Conservation (phyloP, 2,797 vertebrate species). For the Molothrus ater region DNA sequence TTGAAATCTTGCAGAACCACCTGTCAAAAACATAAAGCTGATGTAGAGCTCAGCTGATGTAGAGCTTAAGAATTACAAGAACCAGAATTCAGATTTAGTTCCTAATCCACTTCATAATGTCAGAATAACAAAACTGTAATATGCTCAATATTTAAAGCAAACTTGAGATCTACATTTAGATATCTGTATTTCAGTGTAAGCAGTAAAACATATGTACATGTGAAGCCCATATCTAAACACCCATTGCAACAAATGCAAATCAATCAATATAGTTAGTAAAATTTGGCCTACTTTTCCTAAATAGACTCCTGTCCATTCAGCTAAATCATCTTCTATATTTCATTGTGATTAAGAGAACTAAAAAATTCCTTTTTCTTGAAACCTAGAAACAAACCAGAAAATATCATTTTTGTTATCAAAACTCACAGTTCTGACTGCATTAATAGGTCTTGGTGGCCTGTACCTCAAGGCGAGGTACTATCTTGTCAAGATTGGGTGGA, state of each 20-base stretch:
- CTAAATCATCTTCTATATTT: neutral
- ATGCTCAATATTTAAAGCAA: neutral
- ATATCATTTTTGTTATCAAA: neutral
- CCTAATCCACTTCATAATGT: neutral
- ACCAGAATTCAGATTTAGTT: neutral
- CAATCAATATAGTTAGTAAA: neutral
- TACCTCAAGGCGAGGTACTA: rapidly evolving
- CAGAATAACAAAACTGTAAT: neutral
- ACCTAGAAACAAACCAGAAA: neutral
- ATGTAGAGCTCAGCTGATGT: neutral
- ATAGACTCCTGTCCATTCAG: neutral
- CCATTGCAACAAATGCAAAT: neutral
- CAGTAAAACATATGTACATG: neutral
- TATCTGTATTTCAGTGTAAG: neutral
- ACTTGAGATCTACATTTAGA: neutral
- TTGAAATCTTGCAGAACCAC: neutral
- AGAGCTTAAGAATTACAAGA: neutral
- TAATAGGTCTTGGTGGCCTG: neutral
- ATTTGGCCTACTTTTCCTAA: neutral
- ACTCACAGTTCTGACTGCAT: neutral
- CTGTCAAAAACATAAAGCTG: neutral
- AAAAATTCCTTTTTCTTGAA: neutral
- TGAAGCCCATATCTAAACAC: neutral
- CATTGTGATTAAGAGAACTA: neutral
- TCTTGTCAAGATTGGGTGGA: too few relatives aligned